Conservation (phyloP, 2,113 vertebrate genomes). For the Peromyscus maniculatus region DNA sequence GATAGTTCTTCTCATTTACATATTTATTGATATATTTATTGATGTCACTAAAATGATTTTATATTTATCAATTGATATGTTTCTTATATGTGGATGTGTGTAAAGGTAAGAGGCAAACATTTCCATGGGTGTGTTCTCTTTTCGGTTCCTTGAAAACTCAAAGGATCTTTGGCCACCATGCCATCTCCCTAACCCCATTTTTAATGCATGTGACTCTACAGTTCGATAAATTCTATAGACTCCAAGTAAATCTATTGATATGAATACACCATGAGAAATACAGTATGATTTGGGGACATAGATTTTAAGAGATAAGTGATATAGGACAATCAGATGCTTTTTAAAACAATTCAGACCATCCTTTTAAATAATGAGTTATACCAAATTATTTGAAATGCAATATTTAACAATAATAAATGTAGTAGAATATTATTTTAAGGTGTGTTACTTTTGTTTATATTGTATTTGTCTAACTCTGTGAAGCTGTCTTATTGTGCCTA, state of each 20-base stretch:
- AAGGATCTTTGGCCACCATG: rapidly evolving
- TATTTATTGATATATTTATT: neutral
- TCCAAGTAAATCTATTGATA: neutral
- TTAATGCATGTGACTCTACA: neutral
- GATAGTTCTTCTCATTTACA: neutral
- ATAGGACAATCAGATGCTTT: neutral
- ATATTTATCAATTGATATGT: neutral
- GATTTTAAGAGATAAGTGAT: neutral
- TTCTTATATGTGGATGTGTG: neutral
- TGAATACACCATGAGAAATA: neutral
- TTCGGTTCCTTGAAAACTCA: neutral
- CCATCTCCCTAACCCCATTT: neutral
- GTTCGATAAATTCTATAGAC: neutral
- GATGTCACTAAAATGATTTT: neutral
- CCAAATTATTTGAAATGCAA: neutral
- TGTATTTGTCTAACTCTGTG: no score
- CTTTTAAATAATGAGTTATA: neutral
- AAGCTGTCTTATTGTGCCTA: no score
- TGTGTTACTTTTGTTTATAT: no score
- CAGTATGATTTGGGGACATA: neutral
- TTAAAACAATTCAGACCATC: neutral
- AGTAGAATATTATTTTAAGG: no score
- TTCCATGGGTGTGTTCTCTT: neutral
- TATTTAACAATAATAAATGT: neutral
- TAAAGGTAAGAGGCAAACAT: no score